A percentile compares a stretch with the other conserved stretches of the same genome.
These are phyloP conservation scores for Netelia melanura DNA, from an alignment of 2,888 invertebrate species.

Conservation along the genomic window DNA sequence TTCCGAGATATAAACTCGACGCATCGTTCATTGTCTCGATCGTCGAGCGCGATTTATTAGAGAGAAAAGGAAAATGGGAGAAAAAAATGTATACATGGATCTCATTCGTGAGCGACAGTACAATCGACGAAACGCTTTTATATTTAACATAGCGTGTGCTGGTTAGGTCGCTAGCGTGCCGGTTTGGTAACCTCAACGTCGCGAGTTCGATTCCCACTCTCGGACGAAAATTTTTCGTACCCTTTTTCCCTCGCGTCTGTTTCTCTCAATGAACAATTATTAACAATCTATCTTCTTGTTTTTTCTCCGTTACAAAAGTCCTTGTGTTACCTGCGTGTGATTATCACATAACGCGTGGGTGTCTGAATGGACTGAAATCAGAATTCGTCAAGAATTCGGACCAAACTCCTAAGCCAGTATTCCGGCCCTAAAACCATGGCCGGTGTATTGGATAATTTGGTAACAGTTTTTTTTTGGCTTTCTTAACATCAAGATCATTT, in stretches of 20 bases:
- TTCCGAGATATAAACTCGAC: constrained; percentile 22
- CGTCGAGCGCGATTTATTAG: constrained; percentile 21
- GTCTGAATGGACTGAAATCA: constrained; percentile 69
- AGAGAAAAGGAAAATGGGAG: constrained; percentile 1
- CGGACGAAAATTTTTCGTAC: not conserved
- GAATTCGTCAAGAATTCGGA: constrained; percentile 36
- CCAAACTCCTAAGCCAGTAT: constrained; percentile 67
- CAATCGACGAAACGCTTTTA: not conserved
- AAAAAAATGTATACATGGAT: not conserved
- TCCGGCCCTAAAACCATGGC: constrained; percentile 49
- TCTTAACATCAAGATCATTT: not conserved
- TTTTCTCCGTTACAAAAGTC: constrained; percentile 61
- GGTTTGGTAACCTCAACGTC: constrained; percentile 23
- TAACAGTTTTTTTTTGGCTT: constrained; percentile 55
- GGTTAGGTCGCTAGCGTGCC: constrained; percentile 39
- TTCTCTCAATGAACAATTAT: not conserved
- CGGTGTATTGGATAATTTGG: constrained; percentile 66
- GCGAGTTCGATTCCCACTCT: constrained; percentile 62
- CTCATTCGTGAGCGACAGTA: not conserved
- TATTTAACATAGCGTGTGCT: not conserved
- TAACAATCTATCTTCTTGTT: not conserved
- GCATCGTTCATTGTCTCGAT: not conserved
- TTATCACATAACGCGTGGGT: constrained; percentile 66
- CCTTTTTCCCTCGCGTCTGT: not conserved
- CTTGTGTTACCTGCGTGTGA: constrained; percentile 71